Base-by-base conservation (phyloP, 2,113 vertebrate genomes). In the Equus quagga region DNA sequence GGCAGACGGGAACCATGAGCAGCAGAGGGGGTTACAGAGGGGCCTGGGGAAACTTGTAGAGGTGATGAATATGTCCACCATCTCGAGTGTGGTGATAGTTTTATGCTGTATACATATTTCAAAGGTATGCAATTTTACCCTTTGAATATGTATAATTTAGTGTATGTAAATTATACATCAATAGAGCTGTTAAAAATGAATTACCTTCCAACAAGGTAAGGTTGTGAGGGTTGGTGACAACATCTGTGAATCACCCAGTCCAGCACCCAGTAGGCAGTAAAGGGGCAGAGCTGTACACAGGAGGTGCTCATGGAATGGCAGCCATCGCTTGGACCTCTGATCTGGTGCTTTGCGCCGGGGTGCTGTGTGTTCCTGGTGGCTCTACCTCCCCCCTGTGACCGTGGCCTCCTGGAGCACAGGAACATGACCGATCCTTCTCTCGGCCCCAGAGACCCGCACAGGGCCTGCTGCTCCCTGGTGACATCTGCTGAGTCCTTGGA, bases 311-410 rank as follows among this genome's bases (percentile, higher is more conserved):
- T 0, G 24, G 6, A 51, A 36, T 3, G 12, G 58, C 31, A 26
- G 19, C 21, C 28, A 67, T 13, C 1, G 9, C 78, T 3, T 17
- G 5, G 33, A 28, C 15, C 54, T 75, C 36, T 49, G 26, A 3
- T 56, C 69, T 60, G 18, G 64, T 0, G 0, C 81, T 93, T 51
- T 54, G 49, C 0, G 0, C 17, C 46, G 14, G 60, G 51, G n/a
- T 36, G 67, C 12, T 41, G 9, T 23, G 10, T 56, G 73, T 11
- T 60, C 44, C 70, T 64, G 60, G 10, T 0, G 0, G 24, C 2
- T 49, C 23, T n/a, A 80, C 14, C 69, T 73, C 9, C 2, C 14
- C 24, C 26, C 28, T 11, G 7, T 82, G 62, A 82, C 69, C 2
- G 2, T 28, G 67, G 67, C 54, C 15, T 65, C 8, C 10, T 51